phyloP scores from a whole-genome alignment of 37 sponge, comb jelly and placozoan species.

The Ianthella basta region DNA sequence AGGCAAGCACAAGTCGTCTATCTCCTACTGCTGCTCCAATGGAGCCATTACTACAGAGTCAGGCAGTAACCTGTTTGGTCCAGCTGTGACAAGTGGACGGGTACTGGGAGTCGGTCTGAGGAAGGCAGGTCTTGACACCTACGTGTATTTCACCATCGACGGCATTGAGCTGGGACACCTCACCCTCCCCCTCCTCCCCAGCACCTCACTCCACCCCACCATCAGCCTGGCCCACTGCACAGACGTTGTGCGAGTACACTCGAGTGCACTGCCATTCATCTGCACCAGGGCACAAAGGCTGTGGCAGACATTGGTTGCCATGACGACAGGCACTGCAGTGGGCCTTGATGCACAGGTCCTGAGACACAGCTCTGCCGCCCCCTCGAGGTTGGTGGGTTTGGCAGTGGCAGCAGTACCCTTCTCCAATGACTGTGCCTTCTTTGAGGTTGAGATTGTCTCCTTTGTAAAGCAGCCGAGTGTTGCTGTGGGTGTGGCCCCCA shows the following conservation, averaged over 20 bases:
- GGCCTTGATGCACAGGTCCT: background rate
- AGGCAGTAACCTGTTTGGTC: constrained; percentile 45
- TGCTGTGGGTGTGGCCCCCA: constrained; percentile 57
- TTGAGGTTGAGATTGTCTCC: constrained; percentile 50
- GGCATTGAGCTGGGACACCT: constrained; percentile 60
- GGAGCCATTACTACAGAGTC: constrained; percentile 56
- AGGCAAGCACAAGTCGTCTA: constrained; percentile 53
- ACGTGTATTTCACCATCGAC: constrained; percentile 56
- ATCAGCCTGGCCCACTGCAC: constrained; percentile 47
- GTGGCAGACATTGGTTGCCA: constrained; percentile 57
- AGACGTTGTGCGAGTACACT: constrained; percentile 50
- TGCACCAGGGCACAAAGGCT: background rate
- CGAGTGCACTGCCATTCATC: background rate
- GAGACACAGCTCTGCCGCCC: background rate
- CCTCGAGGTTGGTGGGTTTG: constrained; percentile 8
- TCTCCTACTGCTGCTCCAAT: constrained; percentile 43
- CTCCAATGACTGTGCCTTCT: constrained; percentile 55
- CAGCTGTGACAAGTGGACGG: constrained; percentile 37
- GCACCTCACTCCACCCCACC: constrained; percentile 48
- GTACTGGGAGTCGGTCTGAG: constrained; percentile 64
- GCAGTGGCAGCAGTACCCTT: constrained; percentile 45
- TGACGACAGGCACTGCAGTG: background rate
- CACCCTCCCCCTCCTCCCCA: constrained; percentile 35
- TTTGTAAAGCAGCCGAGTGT: constrained; percentile 36
- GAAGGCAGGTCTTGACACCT: too few species aligned